A percentile compares a stretch with the other conserved stretches of the same genome.
Conservation (phyloP, 2,113 vertebrate species). For the Protomyctophum bolini region DNA sequence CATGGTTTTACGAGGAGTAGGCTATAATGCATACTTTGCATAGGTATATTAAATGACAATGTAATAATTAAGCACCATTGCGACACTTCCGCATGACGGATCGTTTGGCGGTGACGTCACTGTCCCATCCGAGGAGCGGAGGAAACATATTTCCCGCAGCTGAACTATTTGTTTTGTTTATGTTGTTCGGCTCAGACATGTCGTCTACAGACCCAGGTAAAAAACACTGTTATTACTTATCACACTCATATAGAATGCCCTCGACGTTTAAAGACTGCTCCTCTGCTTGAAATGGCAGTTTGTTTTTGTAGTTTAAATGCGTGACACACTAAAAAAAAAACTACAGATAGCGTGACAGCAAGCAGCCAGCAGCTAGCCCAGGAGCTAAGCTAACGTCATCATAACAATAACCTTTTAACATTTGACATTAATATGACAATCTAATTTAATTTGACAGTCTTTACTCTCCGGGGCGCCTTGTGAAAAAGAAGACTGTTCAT, state of each 20-base stretch:
- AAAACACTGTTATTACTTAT: slow-evolving; percentile 20
- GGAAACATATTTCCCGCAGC: slow-evolving; percentile 40
- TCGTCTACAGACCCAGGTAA: slow-evolving; percentile 76
- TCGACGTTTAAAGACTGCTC: neutral
- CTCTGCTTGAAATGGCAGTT: neutral
- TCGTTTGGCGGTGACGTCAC: too few relatives aligned
- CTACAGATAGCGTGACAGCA: slow-evolving; percentile 69
- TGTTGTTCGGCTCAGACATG: slow-evolving; percentile 74
- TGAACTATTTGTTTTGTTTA: slow-evolving; percentile 73
- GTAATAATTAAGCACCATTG: too few relatives aligned
- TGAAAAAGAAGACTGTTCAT: too few relatives aligned
- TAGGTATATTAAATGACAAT: too few relatives aligned
- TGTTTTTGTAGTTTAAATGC: neutral
- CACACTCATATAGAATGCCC: too few relatives aligned
- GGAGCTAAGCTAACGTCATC: slow-evolving; percentile 45
- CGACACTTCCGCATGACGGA: too few relatives aligned
- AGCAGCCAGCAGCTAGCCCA: slow-evolving; percentile 53
- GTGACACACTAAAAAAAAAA: slow-evolving; percentile 38
- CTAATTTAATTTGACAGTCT: too few relatives aligned
- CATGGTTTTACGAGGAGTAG: too few relatives aligned
- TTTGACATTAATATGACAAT: too few relatives aligned
- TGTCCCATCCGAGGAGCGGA: slow-evolving; percentile 25
- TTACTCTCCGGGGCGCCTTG: too few relatives aligned
- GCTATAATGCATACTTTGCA: too few relatives aligned
- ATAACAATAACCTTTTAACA: neutral